Percentiles rank a stretch among this genome's conserved stretches.
Conservation (phyloP, 1,140 invertebrate species). For the Gonioctena quinquepunctata region DNA sequence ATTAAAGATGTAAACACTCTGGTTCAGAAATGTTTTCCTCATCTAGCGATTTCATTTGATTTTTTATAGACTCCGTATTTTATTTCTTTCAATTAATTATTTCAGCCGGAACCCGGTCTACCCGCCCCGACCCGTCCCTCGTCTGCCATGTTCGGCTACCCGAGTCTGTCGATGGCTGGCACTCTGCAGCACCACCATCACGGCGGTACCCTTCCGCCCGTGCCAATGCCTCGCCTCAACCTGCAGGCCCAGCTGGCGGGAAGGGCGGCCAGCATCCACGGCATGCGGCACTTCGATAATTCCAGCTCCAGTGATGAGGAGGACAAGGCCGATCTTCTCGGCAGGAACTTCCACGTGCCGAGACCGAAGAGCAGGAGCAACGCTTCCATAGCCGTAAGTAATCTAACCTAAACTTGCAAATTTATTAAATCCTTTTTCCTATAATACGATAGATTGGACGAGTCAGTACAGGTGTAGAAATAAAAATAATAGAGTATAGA, state of each 20-base stretch:
- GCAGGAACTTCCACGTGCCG: conserved; percentile 70
- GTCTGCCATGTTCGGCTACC: conserved; percentile 81
- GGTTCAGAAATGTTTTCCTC: no score
- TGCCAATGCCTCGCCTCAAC: conserved; percentile 70
- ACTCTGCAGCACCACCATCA: conserved; percentile 49
- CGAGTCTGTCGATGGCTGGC: conserved; percentile 55
- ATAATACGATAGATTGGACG: no score
- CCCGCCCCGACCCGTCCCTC: conserved; percentile 72
- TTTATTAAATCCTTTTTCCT: no score
- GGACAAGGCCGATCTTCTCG: conserved; percentile 74
- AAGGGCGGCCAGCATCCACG: conserved; percentile 58
- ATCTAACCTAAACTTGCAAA: background rate
- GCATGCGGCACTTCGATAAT: conserved; percentile 59
- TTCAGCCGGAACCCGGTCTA: conserved; percentile 68
- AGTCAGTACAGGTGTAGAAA: no score
- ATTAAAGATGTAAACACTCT: no score
- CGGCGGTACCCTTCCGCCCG: conserved; percentile 68
- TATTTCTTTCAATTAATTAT: no score
- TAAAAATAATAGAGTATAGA: no score
- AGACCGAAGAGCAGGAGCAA: conserved; percentile 77
- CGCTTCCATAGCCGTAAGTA: conserved; percentile 68
- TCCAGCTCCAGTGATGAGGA: conserved; percentile 70
- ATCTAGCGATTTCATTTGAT: no score
- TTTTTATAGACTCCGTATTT: no score
- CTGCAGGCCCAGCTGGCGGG: conserved; percentile 53